A percentile compares a stretch with the other conserved stretches of the same genome.
These are phyloP conservation scores for Austrofundulus limnaeus DNA, from an alignment of 2,113 vertebrate species.

Conservation along the genomic window DNA sequence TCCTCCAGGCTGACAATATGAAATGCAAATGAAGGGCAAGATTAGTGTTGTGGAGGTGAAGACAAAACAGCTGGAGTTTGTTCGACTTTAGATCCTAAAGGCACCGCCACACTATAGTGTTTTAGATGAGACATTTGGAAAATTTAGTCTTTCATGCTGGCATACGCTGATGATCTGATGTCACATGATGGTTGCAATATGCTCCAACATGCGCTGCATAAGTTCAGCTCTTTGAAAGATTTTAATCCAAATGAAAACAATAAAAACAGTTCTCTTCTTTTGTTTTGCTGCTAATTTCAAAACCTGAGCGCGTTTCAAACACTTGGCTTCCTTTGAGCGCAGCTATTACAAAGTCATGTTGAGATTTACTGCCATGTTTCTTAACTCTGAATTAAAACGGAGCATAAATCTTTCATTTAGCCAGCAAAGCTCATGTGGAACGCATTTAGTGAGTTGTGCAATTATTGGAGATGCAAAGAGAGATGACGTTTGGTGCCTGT, in stretches of 20 bases:
- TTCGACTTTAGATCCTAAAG: constrained; percentile 27
- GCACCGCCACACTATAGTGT: no score
- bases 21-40: constrained; percentile 27
- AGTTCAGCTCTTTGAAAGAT: no score
- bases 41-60: constrained; percentile 26
- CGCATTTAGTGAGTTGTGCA: constrained; percentile 25
- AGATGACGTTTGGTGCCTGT: no score
- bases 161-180: no score
- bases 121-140: no score
- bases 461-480: constrained; percentile 16
- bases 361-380: constrained; percentile 20
- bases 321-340: not conserved
- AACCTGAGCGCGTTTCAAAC: not conserved
- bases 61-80: constrained; percentile 38
- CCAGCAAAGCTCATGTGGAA: constrained; percentile 43
- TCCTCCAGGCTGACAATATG: constrained; percentile 24
- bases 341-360: not conserved
- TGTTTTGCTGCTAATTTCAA: not conserved
- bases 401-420: constrained; percentile 26
- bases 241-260: no score
- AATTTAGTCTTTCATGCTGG: no score
- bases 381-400: constrained; percentile 17
- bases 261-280: not conserved
- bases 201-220: no score
- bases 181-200: no score